Evolutionary conservation across 2,113 vertebrate species (phyloP), one percentile per base, ranked within the genome.

Genomic region (Delphinapterus leucas): DNA sequence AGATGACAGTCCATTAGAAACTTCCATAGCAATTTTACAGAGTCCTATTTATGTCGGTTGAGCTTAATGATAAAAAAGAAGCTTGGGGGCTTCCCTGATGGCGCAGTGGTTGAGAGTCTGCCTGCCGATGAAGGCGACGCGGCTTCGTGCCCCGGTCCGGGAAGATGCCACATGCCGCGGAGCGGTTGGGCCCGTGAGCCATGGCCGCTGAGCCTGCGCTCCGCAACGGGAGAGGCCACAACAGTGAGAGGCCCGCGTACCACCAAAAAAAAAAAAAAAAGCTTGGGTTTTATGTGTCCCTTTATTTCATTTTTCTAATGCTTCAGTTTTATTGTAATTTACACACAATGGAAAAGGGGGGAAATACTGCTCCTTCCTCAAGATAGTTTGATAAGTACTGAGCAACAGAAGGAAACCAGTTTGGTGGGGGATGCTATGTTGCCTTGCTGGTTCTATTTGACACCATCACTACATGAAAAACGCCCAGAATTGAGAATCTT

Each of bases 241-340:
- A 47, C 47, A 47, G 47, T 13, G 47, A 13, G 47, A 47, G 47
- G 47, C 12, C 47, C 47, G 2, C 12, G 47, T 47, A 47, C 11
- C 47, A 1, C 47, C 2, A 47, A 47, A 12, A 47, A 47, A 11
- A 47, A 47, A 73, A 96, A 91, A 84, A 41, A 13, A 79, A 36
- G 6, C 17, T 33, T 92, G 41, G 9, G 21, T 84, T 38, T 79
- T 96, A 1, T 25, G 4, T 58, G 17, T 77, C 60, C 26, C 67
- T 88, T 79, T 60, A 80, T 90, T 81, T 92, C 28, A 47, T 73
- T 86, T 96, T 77, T 67, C 6, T 36, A 81, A 94, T 47, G 15
- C 33, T 94, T 93, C 25, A 70, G 25, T 71, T 83, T 92, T 86
- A 77, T 44, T 89, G 2, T 36, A 84, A 44, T 95, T 41, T 55